A percentile compares a stretch with the other conserved stretches of the same genome.
Conservation (phyloP, 2,113 vertebrate species). For the Myocastor coypus region DNA sequence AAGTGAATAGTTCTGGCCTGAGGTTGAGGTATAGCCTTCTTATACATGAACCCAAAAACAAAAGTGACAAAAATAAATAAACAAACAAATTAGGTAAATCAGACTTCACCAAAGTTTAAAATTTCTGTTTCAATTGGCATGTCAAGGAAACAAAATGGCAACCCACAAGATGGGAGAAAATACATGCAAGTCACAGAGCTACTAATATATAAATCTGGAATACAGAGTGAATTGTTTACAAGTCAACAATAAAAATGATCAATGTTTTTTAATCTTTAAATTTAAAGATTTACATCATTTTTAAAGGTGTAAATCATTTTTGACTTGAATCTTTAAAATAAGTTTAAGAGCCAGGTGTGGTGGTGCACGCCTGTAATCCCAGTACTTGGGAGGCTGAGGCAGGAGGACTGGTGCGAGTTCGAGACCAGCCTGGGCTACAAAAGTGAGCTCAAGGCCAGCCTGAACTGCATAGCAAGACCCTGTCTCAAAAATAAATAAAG, state of each 20-base stretch:
- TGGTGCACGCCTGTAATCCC: too few relatives aligned
- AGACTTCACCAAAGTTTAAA: conserved; percentile 36
- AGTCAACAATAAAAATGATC: conserved; percentile 5
- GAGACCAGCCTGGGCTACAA: too few relatives aligned
- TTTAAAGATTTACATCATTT: too few relatives aligned
- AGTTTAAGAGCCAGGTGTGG: too few relatives aligned
- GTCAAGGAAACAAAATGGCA: conserved; percentile 46
- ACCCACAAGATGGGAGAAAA: neutral
- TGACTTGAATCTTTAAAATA: too few relatives aligned
- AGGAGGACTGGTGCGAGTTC: too few relatives aligned
- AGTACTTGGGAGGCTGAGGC: too few relatives aligned
- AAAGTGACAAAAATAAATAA: neutral
- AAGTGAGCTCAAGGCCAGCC: too few relatives aligned
- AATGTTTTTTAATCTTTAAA: too few relatives aligned
- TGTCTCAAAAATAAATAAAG: too few relatives aligned
- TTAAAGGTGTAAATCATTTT: too few relatives aligned
- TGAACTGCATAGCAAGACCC: too few relatives aligned
- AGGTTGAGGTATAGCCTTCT: conserved; percentile 22
- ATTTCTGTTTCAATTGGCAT: neutral
- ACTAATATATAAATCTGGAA: neutral
- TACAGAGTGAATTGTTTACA: neutral
- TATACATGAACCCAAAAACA: neutral
- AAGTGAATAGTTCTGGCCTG: neutral
- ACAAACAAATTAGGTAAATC: neutral
- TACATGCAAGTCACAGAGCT: neutral